Evolutionary conservation across 2,113 vertebrate species (phyloP), one percentile per base, ranked within the genome.

Genomic region (Hypocryptadius cinnamomeus): DNA sequence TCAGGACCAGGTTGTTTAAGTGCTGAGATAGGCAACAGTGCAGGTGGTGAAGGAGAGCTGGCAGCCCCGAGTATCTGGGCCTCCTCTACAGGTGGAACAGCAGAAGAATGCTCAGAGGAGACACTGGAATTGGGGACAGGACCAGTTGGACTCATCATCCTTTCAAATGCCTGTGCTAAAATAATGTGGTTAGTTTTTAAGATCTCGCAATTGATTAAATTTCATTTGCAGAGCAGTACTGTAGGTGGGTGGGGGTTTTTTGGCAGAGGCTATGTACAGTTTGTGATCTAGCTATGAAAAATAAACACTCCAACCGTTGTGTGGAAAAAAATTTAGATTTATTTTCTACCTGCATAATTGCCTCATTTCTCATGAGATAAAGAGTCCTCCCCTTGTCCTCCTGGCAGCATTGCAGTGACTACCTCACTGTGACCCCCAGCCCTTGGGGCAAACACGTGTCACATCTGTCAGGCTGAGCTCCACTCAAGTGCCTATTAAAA

Each of bases 71-170:
- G 94, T 27, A 98, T 96, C 5, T 98, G 98, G 56, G 97, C 97
- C 96, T 98, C 98, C 95, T 98, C 98, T 95, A 97, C 89, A 95
- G 98, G 97, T 51, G 98, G 98, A 95, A 96, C 96, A 90, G 97
- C 95, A 73, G 98, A 97, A 98, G 97, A 98, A 96, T 95, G 96
- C 79, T 98, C 98, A 83, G 98, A 98, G 28, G 98, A 98, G 78
- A 97, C 91, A 96, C 97, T 98, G 92, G 98, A 98, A 96, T 96
- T 98, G 33, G 98, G 97, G 87, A 96, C 98, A 87, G 98, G 97
- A 96, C 98, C 98, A 79, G 98, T 98, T 84, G 99, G 98, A 97
- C 98, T 99, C 99, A 99, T 99, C 99, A 99, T 99, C 97, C 98
- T 98, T 97, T 99, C 98, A 97, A 99, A 98, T 93, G 98, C 98